Percentiles rank a stretch among this genome's conserved stretches.
phyloP scores from a whole-genome alignment of 2,888 invertebrate genomes.

The Philereme vetulata region DNA sequence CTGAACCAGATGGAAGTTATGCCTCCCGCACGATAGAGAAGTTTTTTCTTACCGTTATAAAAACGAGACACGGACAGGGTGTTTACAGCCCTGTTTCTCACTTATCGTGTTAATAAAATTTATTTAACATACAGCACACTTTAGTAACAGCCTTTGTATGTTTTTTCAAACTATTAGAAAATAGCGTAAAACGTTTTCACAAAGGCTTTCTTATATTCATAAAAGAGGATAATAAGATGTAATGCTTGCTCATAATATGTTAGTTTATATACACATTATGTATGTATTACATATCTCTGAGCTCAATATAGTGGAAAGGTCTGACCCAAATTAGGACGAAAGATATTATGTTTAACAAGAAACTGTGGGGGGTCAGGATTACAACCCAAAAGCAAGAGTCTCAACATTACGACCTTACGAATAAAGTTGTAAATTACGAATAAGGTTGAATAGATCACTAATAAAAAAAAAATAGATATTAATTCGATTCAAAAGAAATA shows the following conservation, averaged over 20 bases:
- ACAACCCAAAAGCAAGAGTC: slow-evolving; percentile 1
- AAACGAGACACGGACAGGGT: too few relatives aligned
- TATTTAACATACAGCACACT: too few relatives aligned
- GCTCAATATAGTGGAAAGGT: slow-evolving; percentile 36
- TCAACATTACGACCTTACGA: slow-evolving; percentile 17
- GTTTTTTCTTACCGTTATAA: too few relatives aligned
- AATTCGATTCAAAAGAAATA: slow-evolving; percentile 21
- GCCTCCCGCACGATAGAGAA: too few relatives aligned
- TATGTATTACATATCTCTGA: slow-evolving; percentile 27
- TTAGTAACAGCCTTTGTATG: not conserved
- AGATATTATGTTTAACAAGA: slow-evolving; percentile 43
- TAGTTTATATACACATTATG: slow-evolving; percentile 27
- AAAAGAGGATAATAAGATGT: slow-evolving; percentile 30
- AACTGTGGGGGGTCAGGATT: slow-evolving; percentile 33
- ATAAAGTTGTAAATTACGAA: too few relatives aligned
- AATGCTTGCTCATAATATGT: slow-evolving; percentile 30
- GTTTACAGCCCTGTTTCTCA: too few relatives aligned
- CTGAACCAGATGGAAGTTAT: too few relatives aligned
- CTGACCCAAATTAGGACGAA: slow-evolving; percentile 41
- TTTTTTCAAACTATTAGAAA: slow-evolving; percentile 7
- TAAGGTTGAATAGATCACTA: slow-evolving; percentile 10
- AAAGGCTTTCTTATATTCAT: slow-evolving; percentile 28
- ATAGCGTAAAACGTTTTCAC: slow-evolving; percentile 13
- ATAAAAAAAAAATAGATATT: slow-evolving; percentile 10
- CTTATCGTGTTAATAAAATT: too few relatives aligned